These are phyloP conservation scores for Serranus cabrilla DNA, from an alignment of 2,797 vertebrate species.

Conservation along the genomic window DNA sequence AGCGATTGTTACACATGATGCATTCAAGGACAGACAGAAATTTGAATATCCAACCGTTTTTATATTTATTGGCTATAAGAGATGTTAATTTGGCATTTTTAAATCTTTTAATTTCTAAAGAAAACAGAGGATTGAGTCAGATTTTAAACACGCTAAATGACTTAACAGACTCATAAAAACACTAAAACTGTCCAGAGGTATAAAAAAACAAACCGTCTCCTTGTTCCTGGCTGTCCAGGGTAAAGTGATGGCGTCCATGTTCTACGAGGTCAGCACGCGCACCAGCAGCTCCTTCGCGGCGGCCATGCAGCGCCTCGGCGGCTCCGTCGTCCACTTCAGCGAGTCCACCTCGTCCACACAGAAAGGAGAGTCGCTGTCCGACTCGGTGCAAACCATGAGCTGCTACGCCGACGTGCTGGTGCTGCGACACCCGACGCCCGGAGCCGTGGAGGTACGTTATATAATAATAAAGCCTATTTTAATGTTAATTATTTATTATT, in stretches of 20 bases:
- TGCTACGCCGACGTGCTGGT: slow-evolving; percentile 95
- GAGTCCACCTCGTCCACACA: slow-evolving; percentile 95
- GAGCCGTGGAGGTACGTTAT: slow-evolving; percentile 91
- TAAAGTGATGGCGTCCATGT: slow-evolving; percentile 98
- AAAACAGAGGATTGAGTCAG: too few relatives aligned
- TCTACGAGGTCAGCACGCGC: slow-evolving; percentile 96
- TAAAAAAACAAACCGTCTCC: accelerated
- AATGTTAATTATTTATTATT: too few relatives aligned
- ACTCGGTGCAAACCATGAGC: slow-evolving; percentile 98
- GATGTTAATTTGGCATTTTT: too few relatives aligned
- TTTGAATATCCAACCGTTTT: too few relatives aligned
- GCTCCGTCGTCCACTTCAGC: slow-evolving; percentile 92
- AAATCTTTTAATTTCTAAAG: too few relatives aligned
- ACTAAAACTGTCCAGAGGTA: too few relatives aligned
- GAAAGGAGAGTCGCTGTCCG: slow-evolving; percentile 94
- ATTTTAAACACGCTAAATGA: too few relatives aligned
- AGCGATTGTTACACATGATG: too few relatives aligned
- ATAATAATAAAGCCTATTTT: not conserved
- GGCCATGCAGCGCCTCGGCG: slow-evolving; percentile 95
- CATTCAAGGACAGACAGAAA: too few relatives aligned
- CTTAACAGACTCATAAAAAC: too few relatives aligned
- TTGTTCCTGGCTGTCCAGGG: slow-evolving; percentile 80
- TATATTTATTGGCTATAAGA: too few relatives aligned
- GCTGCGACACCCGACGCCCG: slow-evolving; percentile 93
- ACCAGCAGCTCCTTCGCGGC: slow-evolving; percentile 96